Evolutionary conservation across 2,888 invertebrate species (phyloP), one percentile per base, ranked within the genome.

Genomic region (Scaeva pyrastri): DNA sequence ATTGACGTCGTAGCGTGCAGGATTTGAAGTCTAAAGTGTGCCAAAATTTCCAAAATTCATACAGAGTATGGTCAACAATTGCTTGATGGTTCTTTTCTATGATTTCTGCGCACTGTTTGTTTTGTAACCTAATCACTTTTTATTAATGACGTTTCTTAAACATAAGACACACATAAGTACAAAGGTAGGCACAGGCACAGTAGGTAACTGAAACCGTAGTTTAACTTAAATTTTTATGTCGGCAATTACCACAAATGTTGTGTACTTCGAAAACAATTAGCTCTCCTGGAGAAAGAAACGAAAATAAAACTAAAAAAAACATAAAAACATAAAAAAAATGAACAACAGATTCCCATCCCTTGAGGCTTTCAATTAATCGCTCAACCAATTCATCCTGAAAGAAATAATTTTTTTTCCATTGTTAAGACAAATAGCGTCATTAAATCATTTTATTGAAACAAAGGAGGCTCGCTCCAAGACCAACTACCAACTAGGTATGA

Each of bases 361-460:
- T 12, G 55, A 55, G 70, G 68, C 62, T 14, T 62, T 70, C 68
- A 80, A 80, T 80, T 80, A 80, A 81, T 71, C 70, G 81, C 45
- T 71, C 71, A 81, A 56, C 75, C 81, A 62, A 81, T 75, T 81
- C 60, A 81, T 75, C 71, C 81, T 50, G 75, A 56, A 55, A 56
- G 31, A 64, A 41, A 75, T n/a, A 11, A 36, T 55, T 74, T 71
- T 56, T 52, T 72, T 23, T 66, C 8, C 56, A 39, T 68, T 52
- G 56, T 21, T 21, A 71, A 80, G 84, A 84, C 84, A 84, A 79
- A 79, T 75, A 66, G 75, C 80, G 80, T 68, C 71, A 84, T 84
- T 84, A 80, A 84, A 84, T 84, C 79, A 84, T 84, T 84, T 75
- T 43, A 26, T 48, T 72, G 58, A 80, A 75, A 84, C 84, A 80